Conservation (phyloP, 2,113 vertebrate genomes). For the Colinus virginianus region DNA sequence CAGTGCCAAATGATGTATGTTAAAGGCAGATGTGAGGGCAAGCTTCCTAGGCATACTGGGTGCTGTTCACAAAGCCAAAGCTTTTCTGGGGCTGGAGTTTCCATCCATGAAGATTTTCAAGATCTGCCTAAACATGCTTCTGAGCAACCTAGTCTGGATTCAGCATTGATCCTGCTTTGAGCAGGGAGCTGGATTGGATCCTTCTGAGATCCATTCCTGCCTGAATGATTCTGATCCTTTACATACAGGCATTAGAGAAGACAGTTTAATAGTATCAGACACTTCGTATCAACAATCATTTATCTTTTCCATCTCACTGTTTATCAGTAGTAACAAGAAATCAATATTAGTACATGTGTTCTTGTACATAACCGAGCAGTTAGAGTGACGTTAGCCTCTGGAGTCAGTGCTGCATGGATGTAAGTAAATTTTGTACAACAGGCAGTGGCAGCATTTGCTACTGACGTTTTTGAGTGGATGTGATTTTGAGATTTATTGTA, state of each 20-base stretch:
- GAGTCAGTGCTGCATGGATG: not conserved
- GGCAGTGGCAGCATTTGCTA: not conserved
- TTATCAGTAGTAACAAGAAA: not conserved
- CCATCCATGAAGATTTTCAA: not conserved
- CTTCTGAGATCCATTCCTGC: not conserved
- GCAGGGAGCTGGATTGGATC: not conserved
- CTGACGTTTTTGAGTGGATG: not conserved
- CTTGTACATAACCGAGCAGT: not conserved
- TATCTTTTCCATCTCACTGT: not conserved
- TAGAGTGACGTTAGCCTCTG: not conserved
- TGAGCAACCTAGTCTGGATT: not conserved
- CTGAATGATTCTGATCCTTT: not conserved
- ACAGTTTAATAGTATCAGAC: not conserved
- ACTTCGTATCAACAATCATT: not conserved
- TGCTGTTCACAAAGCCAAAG: not conserved
- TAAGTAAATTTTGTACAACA: not conserved
- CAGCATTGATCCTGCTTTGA: not conserved
- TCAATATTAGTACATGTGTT: not conserved
- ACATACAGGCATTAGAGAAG: not conserved
- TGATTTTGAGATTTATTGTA: not conserved
- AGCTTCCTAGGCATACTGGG: not conserved
- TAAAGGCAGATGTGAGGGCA: not conserved
- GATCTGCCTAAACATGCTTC: not conserved
- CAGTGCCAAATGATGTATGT: not conserved
- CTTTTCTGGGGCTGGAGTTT: not conserved